Conservation (phyloP, 2,888 invertebrate genomes). For the Drosophila diplacantha region DNA sequence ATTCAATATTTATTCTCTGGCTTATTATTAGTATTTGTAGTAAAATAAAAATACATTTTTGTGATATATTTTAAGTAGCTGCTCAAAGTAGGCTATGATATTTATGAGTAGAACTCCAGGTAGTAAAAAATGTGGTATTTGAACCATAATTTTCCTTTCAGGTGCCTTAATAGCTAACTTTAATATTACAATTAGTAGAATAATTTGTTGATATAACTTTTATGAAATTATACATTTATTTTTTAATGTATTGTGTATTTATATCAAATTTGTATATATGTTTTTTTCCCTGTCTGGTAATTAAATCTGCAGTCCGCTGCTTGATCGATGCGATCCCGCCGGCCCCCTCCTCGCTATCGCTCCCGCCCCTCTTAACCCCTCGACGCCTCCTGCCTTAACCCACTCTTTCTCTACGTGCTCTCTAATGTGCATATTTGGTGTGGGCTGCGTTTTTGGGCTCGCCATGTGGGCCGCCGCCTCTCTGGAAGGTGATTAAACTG, state of each 20-base stretch:
- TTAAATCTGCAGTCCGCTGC: conserved; percentile 64
- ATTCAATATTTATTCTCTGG: background rate
- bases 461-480: conserved; percentile 40
- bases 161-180: no score
- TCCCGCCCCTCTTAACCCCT: background rate
- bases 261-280: background rate
- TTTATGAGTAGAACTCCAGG: no score
- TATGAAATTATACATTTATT: no score
- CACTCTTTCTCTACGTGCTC: conserved; percentile 27
- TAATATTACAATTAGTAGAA: no score
- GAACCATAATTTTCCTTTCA: no score
- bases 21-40: no score
- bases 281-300: conserved; percentile 42
- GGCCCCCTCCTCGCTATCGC: conserved; percentile 7
- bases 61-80: no score
- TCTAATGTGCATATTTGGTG: conserved; percentile 46
- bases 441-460: conserved; percentile 37
- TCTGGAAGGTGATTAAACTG: conserved; percentile 70
- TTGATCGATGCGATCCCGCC: conserved; percentile 52
- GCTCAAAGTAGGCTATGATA: no score
- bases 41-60: no score
- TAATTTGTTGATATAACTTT: no score
- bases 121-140: no score
- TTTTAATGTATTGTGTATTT: background rate
- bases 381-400: conserved; percentile 8